phyloP scores from a whole-genome alignment of 1,140 invertebrate genomes.

The Ctenoplectra terminalis region DNA sequence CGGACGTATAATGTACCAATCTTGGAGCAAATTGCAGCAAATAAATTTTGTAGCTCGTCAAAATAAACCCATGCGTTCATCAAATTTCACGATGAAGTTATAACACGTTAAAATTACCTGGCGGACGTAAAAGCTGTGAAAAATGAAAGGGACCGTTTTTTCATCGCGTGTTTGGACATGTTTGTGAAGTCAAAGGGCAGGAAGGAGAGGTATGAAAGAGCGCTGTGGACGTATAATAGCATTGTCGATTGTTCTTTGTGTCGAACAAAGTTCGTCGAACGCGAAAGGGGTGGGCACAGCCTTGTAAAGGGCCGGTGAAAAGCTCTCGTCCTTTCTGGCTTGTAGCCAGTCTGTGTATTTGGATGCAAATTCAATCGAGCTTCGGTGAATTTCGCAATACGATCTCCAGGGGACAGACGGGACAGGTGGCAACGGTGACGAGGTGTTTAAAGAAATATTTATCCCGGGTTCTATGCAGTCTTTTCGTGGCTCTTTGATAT shows the following conservation, averaged over 20 bases:
- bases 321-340: slow-evolving; percentile 56
- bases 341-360: slow-evolving; percentile 69
- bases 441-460: slow-evolving; percentile 48
- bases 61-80: neutral
- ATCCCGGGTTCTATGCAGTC: no score
- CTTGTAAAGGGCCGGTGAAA: slow-evolving; percentile 44
- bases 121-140: slow-evolving; percentile 26
- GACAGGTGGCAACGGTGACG: slow-evolving; percentile 31
- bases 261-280: slow-evolving; percentile 50
- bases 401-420: slow-evolving; percentile 30
- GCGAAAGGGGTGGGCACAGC: slow-evolving; percentile 22
- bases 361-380: slow-evolving; percentile 70
- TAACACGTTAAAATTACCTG: slow-evolving; percentile 46
- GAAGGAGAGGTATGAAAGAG: neutral
- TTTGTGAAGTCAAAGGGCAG: neutral
- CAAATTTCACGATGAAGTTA: slow-evolving; percentile 3
- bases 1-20: no score
- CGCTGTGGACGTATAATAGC: slow-evolving; percentile 53
- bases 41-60: neutral
- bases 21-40: no score
- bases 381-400: slow-evolving; percentile 63
- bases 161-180: neutral
- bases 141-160: slow-evolving; percentile 4
- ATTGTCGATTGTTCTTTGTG: slow-evolving; percentile 65
- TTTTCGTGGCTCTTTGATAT: no score